Evolutionary conservation across 2,797 vertebrate species (phyloP).

Genomic region (Chrosomus eos): DNA sequence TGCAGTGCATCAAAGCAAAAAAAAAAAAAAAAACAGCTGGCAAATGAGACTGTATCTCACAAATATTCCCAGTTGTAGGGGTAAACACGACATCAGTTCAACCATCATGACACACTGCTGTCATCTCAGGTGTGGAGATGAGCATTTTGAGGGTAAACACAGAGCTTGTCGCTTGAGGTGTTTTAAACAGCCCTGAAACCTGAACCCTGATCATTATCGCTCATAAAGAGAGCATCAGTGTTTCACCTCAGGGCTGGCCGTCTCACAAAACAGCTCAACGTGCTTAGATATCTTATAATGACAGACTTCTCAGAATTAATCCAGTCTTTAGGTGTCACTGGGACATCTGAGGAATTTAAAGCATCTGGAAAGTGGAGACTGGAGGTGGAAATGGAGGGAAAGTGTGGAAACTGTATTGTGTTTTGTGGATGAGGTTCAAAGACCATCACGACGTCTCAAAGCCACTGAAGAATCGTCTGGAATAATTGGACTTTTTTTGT

Average conservation of each 20-base stretch:
- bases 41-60: not conserved
- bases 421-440: constrained; percentile 3
- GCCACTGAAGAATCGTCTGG: not conserved
- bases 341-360: constrained; percentile 31
- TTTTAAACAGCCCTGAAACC: not conserved
- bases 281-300: constrained; percentile 32
- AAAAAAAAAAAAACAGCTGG: constrained; percentile 17
- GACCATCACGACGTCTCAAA: not conserved
- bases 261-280: constrained; percentile 7
- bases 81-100: not conserved
- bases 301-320: constrained; percentile 23
- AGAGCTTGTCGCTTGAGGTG: constrained; percentile 6
- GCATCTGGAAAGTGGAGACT: constrained; percentile 9
- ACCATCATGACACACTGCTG: not conserved
- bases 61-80: constrained; percentile 18
- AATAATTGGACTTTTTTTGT: not conserved
- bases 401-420: constrained; percentile 10
- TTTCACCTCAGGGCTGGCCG: not conserved
- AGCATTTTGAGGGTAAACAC: not conserved
- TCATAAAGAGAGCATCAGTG: not conserved
- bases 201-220: constrained; percentile 19
- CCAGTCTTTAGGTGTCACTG: constrained; percentile 24
- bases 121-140: not conserved
- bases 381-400: constrained; percentile 22
- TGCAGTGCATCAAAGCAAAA: constrained; percentile 8